phyloP scores from a whole-genome alignment of 2,888 invertebrate genomes.

The Yponomeuta sedellus region DNA sequence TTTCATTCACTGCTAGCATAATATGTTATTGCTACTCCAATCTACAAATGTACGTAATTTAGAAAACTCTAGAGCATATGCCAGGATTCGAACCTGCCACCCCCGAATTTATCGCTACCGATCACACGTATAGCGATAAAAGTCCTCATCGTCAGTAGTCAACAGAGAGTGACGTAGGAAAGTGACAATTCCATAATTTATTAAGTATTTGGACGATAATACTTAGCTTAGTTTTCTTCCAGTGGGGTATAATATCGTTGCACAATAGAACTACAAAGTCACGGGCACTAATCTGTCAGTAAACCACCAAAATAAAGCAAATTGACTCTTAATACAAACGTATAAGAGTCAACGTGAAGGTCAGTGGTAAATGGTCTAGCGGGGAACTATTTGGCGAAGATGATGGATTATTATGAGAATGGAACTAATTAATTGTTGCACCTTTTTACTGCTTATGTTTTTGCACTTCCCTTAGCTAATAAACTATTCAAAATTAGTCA shows the following conservation, averaged over 20 bases:
- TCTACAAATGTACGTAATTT: no score
- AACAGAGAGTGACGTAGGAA: no score
- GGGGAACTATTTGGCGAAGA: background rate
- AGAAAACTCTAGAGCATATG: no score
- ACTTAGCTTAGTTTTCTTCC: background rate
- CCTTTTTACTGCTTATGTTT: conserved; percentile 8
- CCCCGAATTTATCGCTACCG: no score
- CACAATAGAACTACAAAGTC: conserved; percentile 12
- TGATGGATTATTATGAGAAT: conserved; percentile 5
- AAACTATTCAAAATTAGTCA: no score
- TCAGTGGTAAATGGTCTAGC: background rate
- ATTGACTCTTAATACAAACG: background rate
- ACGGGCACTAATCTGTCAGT: background rate
- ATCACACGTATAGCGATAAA: no score
- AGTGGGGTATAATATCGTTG: background rate
- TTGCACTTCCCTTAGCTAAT: background rate
- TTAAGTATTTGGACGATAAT: no score
- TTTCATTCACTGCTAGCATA: no score
- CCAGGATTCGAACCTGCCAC: no score
- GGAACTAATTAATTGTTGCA: conserved; percentile 5
- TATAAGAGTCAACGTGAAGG: background rate
- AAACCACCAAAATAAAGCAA: background rate
- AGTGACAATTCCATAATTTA: no score
- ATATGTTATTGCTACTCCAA: no score
- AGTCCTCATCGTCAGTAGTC: no score